Percentiles rank a stretch among this genome's conserved stretches.
Conservation (phyloP, 2,888 invertebrate species). For the Autographa gamma region DNA sequence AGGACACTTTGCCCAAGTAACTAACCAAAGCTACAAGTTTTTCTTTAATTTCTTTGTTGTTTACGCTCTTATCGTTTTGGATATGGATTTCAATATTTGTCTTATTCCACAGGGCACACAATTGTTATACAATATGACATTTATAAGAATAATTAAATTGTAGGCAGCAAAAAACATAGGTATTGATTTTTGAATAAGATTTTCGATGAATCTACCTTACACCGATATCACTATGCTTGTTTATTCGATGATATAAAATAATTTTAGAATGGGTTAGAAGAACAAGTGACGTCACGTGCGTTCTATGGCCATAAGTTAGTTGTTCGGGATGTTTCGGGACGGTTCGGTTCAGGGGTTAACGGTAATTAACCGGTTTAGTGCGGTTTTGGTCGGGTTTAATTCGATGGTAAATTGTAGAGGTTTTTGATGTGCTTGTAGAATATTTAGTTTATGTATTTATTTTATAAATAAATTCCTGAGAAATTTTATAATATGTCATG, state of each 20-base stretch:
- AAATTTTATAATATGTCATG: no score
- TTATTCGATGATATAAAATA: constrained; percentile 16
- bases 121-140: no score
- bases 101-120: no score
- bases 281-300: constrained; percentile 65
- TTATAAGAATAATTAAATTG: no score
- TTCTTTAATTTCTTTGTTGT: no score
- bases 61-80: no score
- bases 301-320: constrained; percentile 69
- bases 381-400: constrained; percentile 36
- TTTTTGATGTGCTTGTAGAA: constrained; percentile 19
- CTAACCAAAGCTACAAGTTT: no score
- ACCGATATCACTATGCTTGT: no score
- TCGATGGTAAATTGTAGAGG: constrained; percentile 9
- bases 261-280: constrained; percentile 51
- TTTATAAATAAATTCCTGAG: no score
- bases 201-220: neutral
- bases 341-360: constrained; percentile 66
- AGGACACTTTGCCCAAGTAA: no score
- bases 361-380: constrained; percentile 67
- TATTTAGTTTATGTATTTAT: neutral
- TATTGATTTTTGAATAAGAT: neutral
- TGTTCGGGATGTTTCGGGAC: constrained; percentile 52
- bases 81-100: no score
- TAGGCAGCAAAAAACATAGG: no score